phyloP scores from a whole-genome alignment of 2,888 invertebrate genomes.

The Acleris laterana region DNA sequence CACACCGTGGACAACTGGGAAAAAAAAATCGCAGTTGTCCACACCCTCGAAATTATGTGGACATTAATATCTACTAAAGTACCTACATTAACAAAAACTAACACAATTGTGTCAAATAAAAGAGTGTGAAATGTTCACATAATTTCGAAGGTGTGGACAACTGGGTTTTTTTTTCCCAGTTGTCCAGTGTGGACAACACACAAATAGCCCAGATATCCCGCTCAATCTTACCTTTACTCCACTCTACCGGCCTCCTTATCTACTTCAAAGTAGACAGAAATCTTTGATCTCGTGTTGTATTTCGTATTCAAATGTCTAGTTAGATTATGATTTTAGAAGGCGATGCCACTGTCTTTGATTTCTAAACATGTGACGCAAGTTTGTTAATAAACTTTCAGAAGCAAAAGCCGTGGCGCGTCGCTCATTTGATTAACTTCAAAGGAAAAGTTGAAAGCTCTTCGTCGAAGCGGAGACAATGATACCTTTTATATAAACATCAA shows the following conservation, averaged over 20 bases:
- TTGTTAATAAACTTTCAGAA: slow-evolving; percentile 36
- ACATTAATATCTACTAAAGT: no score
- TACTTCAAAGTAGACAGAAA: slow-evolving; percentile 36
- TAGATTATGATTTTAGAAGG: slow-evolving; percentile 34
- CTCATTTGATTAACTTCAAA: slow-evolving; percentile 38
- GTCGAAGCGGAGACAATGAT: slow-evolving; percentile 36
- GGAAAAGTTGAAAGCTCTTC: slow-evolving; percentile 37
- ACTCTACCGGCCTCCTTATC: neutral
- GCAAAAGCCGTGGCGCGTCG: slow-evolving; percentile 27
- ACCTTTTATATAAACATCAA: slow-evolving; percentile 36
- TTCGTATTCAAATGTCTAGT: slow-evolving; percentile 36
- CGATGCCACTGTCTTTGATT: slow-evolving; percentile 28
- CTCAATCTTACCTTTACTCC: slow-evolving; percentile 13
- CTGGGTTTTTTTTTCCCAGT: no score
- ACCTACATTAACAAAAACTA: no score
- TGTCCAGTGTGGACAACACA: no score
- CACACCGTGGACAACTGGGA: no score
- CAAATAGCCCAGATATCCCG: slow-evolving; percentile 25
- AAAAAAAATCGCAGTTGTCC: no score
- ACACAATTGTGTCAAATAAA: no score
- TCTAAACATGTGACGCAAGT: slow-evolving; percentile 35
- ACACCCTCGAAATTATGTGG: no score
- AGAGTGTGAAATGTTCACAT: no score
- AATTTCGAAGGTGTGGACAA: no score
- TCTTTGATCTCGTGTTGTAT: slow-evolving; percentile 37